Evolutionary conservation across 2,797 vertebrate species (phyloP).

Genomic region (Liparis tanakae): DNA sequence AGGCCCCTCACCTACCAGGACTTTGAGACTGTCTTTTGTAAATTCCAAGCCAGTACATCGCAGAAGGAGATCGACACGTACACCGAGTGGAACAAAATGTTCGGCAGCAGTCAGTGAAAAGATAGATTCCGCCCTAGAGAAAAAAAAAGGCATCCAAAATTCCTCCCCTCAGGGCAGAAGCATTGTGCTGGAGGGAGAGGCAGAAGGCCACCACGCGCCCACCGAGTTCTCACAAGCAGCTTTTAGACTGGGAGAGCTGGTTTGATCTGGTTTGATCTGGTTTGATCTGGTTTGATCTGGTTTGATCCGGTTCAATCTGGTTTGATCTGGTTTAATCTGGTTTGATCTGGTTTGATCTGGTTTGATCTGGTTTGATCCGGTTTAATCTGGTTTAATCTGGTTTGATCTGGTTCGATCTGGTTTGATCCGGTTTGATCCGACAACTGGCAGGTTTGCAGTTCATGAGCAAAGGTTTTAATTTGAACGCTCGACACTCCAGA

Average conservation of each 20-base stretch:
- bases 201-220: slow-evolving; percentile 80
- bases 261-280: slow-evolving; percentile 53
- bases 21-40: slow-evolving; percentile 99
- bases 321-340: slow-evolving; percentile 75
- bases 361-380: slow-evolving; percentile 53
- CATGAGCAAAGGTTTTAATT: slow-evolving; percentile 83
- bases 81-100: slow-evolving; percentile 99
- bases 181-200: slow-evolving; percentile 79
- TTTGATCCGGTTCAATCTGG: too few relatives aligned
- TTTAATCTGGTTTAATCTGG: too few relatives aligned
- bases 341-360: slow-evolving; percentile 48
- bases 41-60: slow-evolving; percentile 99
- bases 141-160: slow-evolving; percentile 84
- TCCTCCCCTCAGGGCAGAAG: slow-evolving; percentile 85
- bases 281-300: slow-evolving; percentile 76
- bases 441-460: slow-evolving; percentile 86
- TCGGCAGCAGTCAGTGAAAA: slow-evolving; percentile 98
- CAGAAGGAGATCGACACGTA: slow-evolving; percentile 91
- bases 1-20: slow-evolving; percentile 96
- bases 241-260: slow-evolving; percentile 81
- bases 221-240: slow-evolving; percentile 85
- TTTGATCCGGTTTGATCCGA: slow-evolving; percentile 63
- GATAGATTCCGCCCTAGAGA: slow-evolving; percentile 69
- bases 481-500: slow-evolving; percentile 86
- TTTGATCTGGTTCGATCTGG: slow-evolving; percentile 75